These are phyloP conservation scores for Peromyscus attwateri DNA, from an alignment of 2,797 vertebrate genomes.

Conservation along the genomic window DNA sequence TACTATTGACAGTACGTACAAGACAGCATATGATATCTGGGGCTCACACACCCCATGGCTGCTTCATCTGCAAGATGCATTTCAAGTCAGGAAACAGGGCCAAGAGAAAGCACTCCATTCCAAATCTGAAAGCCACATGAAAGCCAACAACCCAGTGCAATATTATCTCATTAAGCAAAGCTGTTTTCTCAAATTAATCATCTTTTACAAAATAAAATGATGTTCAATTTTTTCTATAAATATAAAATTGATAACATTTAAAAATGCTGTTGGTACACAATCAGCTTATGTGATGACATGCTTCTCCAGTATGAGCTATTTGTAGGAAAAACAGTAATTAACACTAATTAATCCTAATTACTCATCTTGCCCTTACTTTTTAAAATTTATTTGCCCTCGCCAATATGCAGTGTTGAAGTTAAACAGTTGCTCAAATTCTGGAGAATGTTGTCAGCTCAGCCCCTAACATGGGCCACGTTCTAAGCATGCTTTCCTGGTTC, in stretches of 20 bases:
- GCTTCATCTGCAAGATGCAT: constrained; percentile 40
- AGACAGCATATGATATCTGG: constrained; percentile 53
- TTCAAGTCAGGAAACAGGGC: constrained; percentile 65
- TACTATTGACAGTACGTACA: constrained; percentile 57
- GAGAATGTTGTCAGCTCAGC: neutral
- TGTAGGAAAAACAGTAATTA: constrained; percentile 46
- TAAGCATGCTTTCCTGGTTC: neutral
- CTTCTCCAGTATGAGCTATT: constrained; percentile 51
- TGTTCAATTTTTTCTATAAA: constrained; percentile 51
- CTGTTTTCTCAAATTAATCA: constrained; percentile 65
- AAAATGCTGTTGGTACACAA: constrained; percentile 43
- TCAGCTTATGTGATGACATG: constrained; percentile 9
- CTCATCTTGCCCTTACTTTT: constrained; percentile 59
- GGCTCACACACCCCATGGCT: constrained; percentile 34
- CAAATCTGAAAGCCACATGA: constrained; percentile 41
- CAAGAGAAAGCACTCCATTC: constrained; percentile 65
- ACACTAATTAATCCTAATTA: constrained; percentile 75
- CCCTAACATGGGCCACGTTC: neutral
- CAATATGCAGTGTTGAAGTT: constrained; percentile 47
- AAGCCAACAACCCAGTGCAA: constrained; percentile 55
- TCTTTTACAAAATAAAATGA: constrained; percentile 73
- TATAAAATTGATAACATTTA: constrained; percentile 64
- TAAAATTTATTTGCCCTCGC: constrained; percentile 56
- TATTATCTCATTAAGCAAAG: constrained; percentile 82
- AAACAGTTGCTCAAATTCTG: constrained; percentile 57